Conservation (phyloP, 2,797 vertebrate genomes). For the Notoglanidium macrostoma region DNA sequence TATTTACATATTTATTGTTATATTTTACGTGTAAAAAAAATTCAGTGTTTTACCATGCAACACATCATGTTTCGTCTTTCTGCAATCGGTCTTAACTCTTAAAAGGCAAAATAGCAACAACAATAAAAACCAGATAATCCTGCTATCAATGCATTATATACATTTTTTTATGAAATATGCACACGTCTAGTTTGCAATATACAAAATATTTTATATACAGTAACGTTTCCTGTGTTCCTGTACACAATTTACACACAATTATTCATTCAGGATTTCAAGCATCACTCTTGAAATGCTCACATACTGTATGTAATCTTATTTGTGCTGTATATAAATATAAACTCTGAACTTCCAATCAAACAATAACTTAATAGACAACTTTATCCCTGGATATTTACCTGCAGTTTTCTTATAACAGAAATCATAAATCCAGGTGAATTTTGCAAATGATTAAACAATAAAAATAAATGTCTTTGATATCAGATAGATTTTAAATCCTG, state of each 20-base stretch:
- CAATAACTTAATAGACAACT: neutral
- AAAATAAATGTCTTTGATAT: neutral
- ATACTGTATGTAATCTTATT: neutral
- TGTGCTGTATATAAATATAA: neutral
- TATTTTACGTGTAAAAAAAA: too few species aligned
- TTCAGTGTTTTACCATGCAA: neutral
- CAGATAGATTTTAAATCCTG: neutral
- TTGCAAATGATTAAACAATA: neutral
- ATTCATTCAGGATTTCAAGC: neutral
- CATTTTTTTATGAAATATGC: too few species aligned
- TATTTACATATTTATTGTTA: too few species aligned
- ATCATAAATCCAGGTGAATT: neutral
- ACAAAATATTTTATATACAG: too few species aligned
- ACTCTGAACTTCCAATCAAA: neutral
- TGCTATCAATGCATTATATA: too few species aligned
- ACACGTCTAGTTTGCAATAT: too few species aligned
- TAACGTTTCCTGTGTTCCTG: too few species aligned
- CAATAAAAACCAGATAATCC: too few species aligned
- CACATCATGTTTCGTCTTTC: neutral
- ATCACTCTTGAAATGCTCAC: neutral
- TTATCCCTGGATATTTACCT: neutral
- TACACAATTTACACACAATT: neutral
- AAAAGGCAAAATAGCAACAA: too few species aligned
- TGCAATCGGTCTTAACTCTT: neutral
- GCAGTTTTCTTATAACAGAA: neutral